These are phyloP conservation scores for Blomia tropicalis DNA, from an alignment of 2,888 invertebrate species.

Conservation along the genomic window DNA sequence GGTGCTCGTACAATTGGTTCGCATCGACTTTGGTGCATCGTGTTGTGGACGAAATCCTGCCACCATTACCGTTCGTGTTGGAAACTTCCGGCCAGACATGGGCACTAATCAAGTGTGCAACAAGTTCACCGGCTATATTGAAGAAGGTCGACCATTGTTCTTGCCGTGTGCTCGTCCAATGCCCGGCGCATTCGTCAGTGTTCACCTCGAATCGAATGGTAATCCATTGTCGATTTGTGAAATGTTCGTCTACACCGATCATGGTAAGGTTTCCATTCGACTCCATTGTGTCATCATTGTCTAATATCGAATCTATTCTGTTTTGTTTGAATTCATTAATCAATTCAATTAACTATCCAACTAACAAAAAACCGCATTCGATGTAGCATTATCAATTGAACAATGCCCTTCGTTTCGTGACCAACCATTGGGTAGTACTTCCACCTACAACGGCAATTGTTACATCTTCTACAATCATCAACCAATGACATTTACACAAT, in stretches of 20 bases:
- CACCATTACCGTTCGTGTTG: constrained; percentile 71
- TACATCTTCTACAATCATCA: constrained; percentile 82
- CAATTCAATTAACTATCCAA: constrained; percentile 9
- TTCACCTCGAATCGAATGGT: constrained; percentile 59
- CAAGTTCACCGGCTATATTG: constrained; percentile 46
- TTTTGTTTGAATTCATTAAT: not conserved
- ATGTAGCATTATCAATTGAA: constrained; percentile 48
- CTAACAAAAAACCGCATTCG: no score
- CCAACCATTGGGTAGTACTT: constrained; percentile 77
- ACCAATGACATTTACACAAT: constrained; percentile 60
- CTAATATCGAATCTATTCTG: no score
- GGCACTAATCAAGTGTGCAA: constrained; percentile 83
- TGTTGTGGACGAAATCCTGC: constrained; percentile 43
- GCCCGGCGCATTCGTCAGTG: constrained; percentile 85
- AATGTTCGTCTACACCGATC: constrained; percentile 82
- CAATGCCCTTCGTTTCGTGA: constrained; percentile 79
- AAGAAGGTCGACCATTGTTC: constrained; percentile 77
- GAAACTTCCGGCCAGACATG: constrained; percentile 76
- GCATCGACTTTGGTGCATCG: constrained; percentile 30
- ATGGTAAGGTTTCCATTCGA: constrained; percentile 36
- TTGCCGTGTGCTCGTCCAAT: constrained; percentile 83
- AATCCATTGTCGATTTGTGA: constrained; percentile 75
- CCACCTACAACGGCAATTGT: constrained; percentile 85
- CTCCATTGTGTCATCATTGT: not conserved
- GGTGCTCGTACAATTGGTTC: constrained; percentile 57